Percentiles rank a stretch among this genome's conserved stretches.
Evolutionary conservation across 1,140 invertebrate genomes (phyloP).

Genomic region (Achatina immaculata): DNA sequence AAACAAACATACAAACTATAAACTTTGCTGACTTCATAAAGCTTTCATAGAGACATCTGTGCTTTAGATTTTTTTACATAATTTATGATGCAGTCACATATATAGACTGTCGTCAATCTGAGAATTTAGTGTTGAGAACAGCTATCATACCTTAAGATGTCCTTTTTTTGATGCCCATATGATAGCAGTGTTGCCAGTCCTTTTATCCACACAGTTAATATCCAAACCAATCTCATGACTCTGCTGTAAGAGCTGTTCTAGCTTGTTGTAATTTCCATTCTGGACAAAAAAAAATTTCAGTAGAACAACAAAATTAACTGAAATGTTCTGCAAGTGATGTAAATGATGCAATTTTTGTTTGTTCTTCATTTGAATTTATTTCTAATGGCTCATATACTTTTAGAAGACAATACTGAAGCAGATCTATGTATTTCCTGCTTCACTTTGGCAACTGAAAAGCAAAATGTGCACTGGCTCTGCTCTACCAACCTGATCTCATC

Average conservation of each 20-base stretch:
- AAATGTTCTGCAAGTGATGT: neutral
- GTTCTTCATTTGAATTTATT: neutral
- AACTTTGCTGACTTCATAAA: no score
- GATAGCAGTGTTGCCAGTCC: conserved; percentile 68
- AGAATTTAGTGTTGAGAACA: neutral
- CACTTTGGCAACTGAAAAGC: neutral
- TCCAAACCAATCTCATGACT: conserved; percentile 58
- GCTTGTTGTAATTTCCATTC: conserved; percentile 66
- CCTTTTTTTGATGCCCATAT: conserved; percentile 69
- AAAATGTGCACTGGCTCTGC: no score
- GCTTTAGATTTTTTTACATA: no score
- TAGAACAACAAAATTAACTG: neutral
- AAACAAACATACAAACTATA: no score
- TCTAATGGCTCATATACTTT: neutral
- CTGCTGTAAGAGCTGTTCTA: conserved; percentile 61
- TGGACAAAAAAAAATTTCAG: conserved; percentile 39
- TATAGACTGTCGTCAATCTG: no score
- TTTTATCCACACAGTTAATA: conserved; percentile 66
- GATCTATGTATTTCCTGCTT: neutral
- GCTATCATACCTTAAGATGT: conserved; percentile 61
- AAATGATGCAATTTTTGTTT: neutral
- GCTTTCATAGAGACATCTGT: no score
- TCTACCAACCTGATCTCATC: no score
- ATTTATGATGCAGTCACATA: no score
- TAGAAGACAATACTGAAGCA: neutral